Percentiles rank a stretch among this genome's conserved stretches.
Conservation (phyloP, 2,888 invertebrate species). For the Flabesymbios commensalis region DNA sequence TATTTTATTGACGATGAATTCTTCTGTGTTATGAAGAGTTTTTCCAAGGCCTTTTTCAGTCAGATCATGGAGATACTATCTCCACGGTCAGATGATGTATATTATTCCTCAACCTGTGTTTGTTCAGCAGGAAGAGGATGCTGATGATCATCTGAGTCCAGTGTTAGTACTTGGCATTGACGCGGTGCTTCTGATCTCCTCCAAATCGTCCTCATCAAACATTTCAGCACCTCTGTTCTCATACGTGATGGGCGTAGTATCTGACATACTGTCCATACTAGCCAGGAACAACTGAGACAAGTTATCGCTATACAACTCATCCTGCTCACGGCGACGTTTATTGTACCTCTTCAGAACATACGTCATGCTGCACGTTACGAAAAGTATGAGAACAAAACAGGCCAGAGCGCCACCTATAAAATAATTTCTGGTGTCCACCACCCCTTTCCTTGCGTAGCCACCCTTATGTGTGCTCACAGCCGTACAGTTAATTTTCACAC, state of each 20-base stretch:
- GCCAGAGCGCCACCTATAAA: conserved; percentile 23
- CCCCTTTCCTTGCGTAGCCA: conserved; percentile 4
- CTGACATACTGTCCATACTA: conserved; percentile 29
- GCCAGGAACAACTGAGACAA: conserved; percentile 33
- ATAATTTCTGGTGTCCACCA: conserved; percentile 14
- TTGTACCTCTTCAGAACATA: conserved; percentile 21
- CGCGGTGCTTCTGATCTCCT: conserved; percentile 19
- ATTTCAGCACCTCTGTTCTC: conserved; percentile 30
- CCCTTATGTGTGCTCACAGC: conserved; percentile 18
- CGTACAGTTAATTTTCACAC: conserved; percentile 30
- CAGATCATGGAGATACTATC: too few species aligned
- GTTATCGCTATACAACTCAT: conserved; percentile 31
- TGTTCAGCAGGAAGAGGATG: too few species aligned
- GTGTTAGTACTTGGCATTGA: background rate
- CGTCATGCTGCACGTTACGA: conserved; percentile 6
- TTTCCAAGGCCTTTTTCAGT: too few species aligned
- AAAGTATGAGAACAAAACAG: background rate
- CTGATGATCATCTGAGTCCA: too few species aligned
- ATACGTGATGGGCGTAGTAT: conserved; percentile 30
- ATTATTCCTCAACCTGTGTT: too few species aligned
- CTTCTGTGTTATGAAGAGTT: too few species aligned
- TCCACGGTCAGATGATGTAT: too few species aligned
- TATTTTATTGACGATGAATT: too few species aligned
- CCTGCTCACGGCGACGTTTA: conserved; percentile 15
- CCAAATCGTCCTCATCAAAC: conserved; percentile 32